Percentiles rank a stretch among this genome's conserved stretches.
Conservation (phyloP, 1,140 invertebrate species). For the Melitaea cinxia region DNA sequence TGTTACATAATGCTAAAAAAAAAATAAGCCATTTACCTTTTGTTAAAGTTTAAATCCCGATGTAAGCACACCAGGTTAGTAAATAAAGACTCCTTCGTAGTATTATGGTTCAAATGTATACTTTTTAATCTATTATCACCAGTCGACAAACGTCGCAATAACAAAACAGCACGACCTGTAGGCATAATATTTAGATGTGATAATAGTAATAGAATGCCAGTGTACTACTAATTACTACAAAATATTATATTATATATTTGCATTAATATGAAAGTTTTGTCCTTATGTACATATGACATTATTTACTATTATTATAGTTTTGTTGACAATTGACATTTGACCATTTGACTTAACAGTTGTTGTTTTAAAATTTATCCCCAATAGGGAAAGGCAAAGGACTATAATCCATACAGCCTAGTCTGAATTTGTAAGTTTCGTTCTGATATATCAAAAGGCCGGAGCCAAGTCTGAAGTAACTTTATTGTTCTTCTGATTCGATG, state of each 20-base stretch:
- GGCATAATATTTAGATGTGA: slow-evolving; percentile 67
- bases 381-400: no score
- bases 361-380: no score
- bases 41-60: slow-evolving; percentile 59
- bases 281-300: neutral
- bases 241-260: slow-evolving; percentile 9
- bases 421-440: no score
- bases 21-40: slow-evolving; percentile 54
- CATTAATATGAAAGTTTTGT: slow-evolving; percentile 16
- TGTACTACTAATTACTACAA: slow-evolving; percentile 19
- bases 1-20: neutral
- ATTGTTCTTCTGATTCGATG: no score
- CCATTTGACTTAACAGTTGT: no score
- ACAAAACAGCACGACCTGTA: slow-evolving; percentile 68
- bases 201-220: slow-evolving; percentile 20
- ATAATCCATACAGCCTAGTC: no score
- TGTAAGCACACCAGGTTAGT: slow-evolving; percentile 57
- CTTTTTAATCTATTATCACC: slow-evolving; percentile 71
- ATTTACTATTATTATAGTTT: no score
- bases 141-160: slow-evolving; percentile 71
- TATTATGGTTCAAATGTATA: slow-evolving; percentile 66
- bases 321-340: slow-evolving; percentile 20
- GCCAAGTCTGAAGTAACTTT: no score
- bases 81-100: slow-evolving; percentile 55
- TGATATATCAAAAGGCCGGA: no score